Conservation (phyloP, 1,140 invertebrate species). For the Heliothis subflexa region DNA sequence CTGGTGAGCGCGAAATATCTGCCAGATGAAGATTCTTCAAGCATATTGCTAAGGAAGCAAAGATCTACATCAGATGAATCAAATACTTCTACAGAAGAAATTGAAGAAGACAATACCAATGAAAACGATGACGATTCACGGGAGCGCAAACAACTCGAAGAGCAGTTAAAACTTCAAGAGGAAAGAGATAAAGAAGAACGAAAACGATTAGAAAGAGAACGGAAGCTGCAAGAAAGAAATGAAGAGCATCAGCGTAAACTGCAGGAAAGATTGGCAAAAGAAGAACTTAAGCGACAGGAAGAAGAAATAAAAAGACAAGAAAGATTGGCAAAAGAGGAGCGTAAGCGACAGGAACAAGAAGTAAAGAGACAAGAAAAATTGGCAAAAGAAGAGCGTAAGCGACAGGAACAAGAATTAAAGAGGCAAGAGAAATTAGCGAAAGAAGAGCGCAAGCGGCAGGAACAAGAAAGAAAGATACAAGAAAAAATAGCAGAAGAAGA, state of each 20-base stretch:
- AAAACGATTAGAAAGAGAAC: slow-evolving; percentile 50
- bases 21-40: slow-evolving; percentile 63
- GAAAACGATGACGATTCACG: slow-evolving; percentile 52
- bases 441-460: slow-evolving; percentile 58
- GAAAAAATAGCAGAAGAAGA: slow-evolving; percentile 63
- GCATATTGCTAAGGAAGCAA: slow-evolving; percentile 55
- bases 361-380: background rate
- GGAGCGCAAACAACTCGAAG: slow-evolving; percentile 40
- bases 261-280: slow-evolving; percentile 59
- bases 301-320: slow-evolving; percentile 54
- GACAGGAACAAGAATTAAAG: too few relatives aligned
- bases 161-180: slow-evolving; percentile 37
- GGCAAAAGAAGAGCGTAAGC: slow-evolving; percentile 56
- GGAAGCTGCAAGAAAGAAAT: slow-evolving; percentile 47
- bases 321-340: slow-evolving; percentile 62
- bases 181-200: slow-evolving; percentile 41
- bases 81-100: slow-evolving; percentile 57
- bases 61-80: slow-evolving; percentile 65
- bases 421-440: slow-evolving; percentile 58
- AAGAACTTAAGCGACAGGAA: slow-evolving; percentile 60
- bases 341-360: slow-evolving; percentile 51
- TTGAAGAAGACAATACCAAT: slow-evolving; percentile 55
- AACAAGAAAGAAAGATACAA: slow-evolving; percentile 54
- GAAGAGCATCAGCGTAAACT: slow-evolving; percentile 57
- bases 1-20: slow-evolving; percentile 75